Evolutionary conservation across 2,113 vertebrate species (phyloP).

Genomic region (Cricetomys ansorgei): DNA sequence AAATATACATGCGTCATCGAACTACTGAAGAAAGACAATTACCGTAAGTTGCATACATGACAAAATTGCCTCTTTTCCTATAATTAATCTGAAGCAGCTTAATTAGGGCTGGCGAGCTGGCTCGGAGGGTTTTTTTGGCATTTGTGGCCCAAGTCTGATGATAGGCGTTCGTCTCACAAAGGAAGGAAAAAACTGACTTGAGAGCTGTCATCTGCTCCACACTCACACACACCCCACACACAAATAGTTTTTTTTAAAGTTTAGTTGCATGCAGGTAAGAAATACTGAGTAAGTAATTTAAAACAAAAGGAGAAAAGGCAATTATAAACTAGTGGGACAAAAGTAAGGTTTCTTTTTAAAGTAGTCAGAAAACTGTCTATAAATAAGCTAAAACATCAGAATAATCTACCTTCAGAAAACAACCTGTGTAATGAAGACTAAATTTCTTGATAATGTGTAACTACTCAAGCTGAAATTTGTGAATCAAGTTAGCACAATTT

Average conservation of each 20-base stretch:
- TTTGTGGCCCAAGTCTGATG: not conserved
- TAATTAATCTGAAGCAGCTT: slow-evolving; percentile 16
- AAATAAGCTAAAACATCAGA: slow-evolving; percentile 35
- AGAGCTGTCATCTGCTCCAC: not conserved
- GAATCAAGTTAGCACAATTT: not conserved
- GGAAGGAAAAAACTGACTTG: not conserved
- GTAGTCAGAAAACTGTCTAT: not conserved
- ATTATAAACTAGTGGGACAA: not conserved
- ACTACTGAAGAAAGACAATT: not conserved
- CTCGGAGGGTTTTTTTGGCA: not conserved
- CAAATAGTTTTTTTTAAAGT: not conserved
- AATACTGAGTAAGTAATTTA: not conserved
- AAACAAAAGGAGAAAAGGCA: slow-evolving; percentile 36
- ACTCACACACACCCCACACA: not conserved
- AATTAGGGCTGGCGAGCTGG: not conserved
- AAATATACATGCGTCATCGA: not conserved
- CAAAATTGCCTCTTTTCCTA: slow-evolving; percentile 1
- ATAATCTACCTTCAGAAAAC: slow-evolving; percentile 30
- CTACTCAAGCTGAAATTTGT: slow-evolving; percentile 33
- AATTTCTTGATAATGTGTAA: slow-evolving; percentile 37
- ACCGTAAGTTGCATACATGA: slow-evolving; percentile 1
- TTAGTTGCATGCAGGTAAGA: not conserved
- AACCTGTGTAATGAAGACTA: slow-evolving; percentile 32
- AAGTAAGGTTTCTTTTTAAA: slow-evolving; percentile 11
- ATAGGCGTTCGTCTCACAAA: not conserved